These are phyloP conservation scores for Pseudomyrmex dendroicus DNA, from an alignment of 1,140 invertebrate genomes.

Conservation along the genomic window DNA sequence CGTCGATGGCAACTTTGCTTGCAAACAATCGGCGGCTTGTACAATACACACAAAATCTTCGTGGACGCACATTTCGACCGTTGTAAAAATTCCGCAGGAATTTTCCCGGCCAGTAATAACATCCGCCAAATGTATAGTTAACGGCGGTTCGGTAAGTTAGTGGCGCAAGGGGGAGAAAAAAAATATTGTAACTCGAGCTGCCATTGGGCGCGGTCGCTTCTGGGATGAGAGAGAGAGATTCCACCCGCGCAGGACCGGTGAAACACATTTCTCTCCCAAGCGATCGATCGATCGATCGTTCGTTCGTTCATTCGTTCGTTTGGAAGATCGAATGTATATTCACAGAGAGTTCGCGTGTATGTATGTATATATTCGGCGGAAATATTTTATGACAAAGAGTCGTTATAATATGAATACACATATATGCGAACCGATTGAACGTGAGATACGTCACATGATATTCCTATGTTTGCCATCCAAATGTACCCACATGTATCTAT, in stretches of 20 bases:
- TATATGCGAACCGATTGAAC: slow-evolving; percentile 33
- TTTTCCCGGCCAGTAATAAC: slow-evolving; percentile 61
- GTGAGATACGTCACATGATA: slow-evolving; percentile 25
- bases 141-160: slow-evolving; percentile 44
- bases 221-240: slow-evolving; percentile 66
- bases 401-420: slow-evolving; percentile 9
- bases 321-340: slow-evolving; percentile 9
- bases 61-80: not conserved
- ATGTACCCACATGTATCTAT: not conserved
- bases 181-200: slow-evolving; percentile 75
- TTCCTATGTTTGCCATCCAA: not conserved
- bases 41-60: slow-evolving; percentile 5
- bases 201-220: slow-evolving; percentile 76
- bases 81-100: slow-evolving; percentile 2
- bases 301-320: not conserved
- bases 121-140: slow-evolving; percentile 68
- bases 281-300: slow-evolving; percentile 61
- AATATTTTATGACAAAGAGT: slow-evolving; percentile 55
- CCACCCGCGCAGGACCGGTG: slow-evolving; percentile 62
- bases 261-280: slow-evolving; percentile 32
- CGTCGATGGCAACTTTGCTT: not conserved
- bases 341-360: not conserved
- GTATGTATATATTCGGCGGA: not conserved
- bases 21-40: slow-evolving; percentile 4
- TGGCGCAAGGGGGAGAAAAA: slow-evolving; percentile 52